Evolutionary conservation across 2,797 vertebrate species (phyloP).

Genomic region (Monodelphis domestica): DNA sequence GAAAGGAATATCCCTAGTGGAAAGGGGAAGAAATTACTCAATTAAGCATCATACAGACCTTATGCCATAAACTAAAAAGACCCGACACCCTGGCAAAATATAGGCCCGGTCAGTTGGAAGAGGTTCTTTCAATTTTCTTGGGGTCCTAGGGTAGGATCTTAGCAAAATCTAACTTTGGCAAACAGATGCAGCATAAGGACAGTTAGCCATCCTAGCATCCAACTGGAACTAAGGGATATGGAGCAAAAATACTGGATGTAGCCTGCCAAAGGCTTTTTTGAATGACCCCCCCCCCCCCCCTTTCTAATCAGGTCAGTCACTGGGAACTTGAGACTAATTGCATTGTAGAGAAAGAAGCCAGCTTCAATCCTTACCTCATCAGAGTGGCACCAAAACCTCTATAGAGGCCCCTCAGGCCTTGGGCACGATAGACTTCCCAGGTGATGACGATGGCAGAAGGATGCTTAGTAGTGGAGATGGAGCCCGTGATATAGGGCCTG

Average conservation of each 20-base stretch:
- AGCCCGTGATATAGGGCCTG: conserved; percentile 58
- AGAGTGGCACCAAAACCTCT: conserved; percentile 91
- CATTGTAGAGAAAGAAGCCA: background rate
- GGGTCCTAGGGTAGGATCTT: no score
- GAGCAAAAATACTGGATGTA: background rate
- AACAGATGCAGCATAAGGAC: background rate
- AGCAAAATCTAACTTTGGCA: background rate
- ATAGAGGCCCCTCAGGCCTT: conserved; percentile 89
- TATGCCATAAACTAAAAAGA: background rate
- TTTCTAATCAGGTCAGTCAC: background rate
- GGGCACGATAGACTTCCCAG: conserved; percentile 86
- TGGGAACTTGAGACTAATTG: no score
- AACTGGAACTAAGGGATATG: background rate
- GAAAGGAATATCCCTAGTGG: conserved; percentile 88
- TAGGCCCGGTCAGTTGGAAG: background rate
- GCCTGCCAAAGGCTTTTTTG: background rate
- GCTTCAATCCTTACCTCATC: conserved; percentile 85
- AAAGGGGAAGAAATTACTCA: background rate
- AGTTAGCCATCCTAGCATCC: background rate
- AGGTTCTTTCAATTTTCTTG: background rate
- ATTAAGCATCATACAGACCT: background rate
- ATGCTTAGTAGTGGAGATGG: conserved; percentile 29
- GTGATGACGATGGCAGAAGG: conserved; percentile 87
- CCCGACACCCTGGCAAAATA: background rate
- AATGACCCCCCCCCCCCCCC: no score